Conservation (phyloP, 2,113 vertebrate species). For the Crotophaga sulcirostris region DNA sequence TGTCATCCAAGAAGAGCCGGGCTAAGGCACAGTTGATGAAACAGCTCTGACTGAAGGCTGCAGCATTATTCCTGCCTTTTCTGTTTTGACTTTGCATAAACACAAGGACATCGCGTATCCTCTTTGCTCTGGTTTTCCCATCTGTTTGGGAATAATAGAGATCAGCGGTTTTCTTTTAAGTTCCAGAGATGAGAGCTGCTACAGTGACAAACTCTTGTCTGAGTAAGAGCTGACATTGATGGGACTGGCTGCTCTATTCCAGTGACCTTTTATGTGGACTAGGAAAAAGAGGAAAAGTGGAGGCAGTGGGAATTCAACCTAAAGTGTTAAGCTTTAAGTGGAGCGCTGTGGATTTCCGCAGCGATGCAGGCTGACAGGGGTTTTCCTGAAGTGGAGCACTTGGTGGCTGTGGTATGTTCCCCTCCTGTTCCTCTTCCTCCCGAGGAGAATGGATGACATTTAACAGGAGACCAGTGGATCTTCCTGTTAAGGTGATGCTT, state of each 20-base stretch:
- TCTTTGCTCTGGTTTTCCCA: slow-evolving; percentile 57
- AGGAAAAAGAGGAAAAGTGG: background rate
- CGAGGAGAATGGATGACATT: background rate
- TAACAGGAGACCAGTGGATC: background rate
- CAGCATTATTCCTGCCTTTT: slow-evolving; percentile 28
- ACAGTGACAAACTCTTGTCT: slow-evolving; percentile 38
- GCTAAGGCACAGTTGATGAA: background rate
- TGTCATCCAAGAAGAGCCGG: background rate
- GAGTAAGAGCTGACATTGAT: slow-evolving; percentile 28
- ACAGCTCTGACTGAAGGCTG: background rate
- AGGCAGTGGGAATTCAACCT: background rate
- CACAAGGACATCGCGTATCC: slow-evolving; percentile 27
- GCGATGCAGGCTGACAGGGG: background rate
- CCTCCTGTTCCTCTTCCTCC: background rate
- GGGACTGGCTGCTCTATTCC: background rate
- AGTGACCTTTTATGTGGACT: background rate
- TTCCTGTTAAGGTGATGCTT: background rate
- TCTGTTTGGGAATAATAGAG: slow-evolving; percentile 57
- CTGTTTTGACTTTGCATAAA: slow-evolving; percentile 52
- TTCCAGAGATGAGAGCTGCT: slow-evolving; percentile 51
- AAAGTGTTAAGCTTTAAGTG: background rate
- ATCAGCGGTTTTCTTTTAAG: slow-evolving; percentile 58
- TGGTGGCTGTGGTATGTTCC: background rate
- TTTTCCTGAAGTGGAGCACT: background rate
- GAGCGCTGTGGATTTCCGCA: background rate